Base-by-base conservation (phyloP, 2,797 vertebrate genomes). In the Chanos chanos region DNA sequence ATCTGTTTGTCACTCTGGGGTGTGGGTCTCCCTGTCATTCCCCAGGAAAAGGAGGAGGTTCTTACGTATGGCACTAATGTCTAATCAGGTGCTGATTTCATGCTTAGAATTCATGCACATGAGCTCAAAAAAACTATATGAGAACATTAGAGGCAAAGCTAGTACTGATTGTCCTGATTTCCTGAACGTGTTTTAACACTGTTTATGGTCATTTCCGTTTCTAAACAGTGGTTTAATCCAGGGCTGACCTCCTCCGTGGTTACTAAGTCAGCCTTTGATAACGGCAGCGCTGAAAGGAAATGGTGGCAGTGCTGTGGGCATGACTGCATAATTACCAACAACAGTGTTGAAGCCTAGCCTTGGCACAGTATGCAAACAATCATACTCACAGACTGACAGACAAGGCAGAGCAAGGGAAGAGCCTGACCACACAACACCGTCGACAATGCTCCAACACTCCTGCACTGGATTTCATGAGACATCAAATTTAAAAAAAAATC, bases 371-470 rank as follows among this genome's bases (percentile, higher is more conserved):
- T n/a, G n/a, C n/a, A n/a, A n/a, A n/a, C n/a, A n/a, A n/a, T 62
- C 54, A 54, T 74, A 72, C 53, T 63, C 68, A 77, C 64, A 65
- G 51, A 68, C 66, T n/a, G 19, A 24, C 52, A 54, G 15, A 54
- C 59, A 71, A 63, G 63, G 40, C 3, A 6, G 22, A 12, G 51
- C 47, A 47, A 62, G 53, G 51, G 43, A 66, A 63, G 62, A 47
- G 52, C 25, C 24, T 52, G 33, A 45, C 58, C 47, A 66, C 58
- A 62, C 30, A 61, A 51, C 18, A 56, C 12, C 37, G 34, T 48
- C 65, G 21, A 16, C 28, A 19, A 50, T 5, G 24, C 22, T 9
- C 16, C 7, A 28, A 18, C 39, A 15, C 28, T 41, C 39, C 18
- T 39, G 21, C 15, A 13, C 16, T n/a, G n/a, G n/a, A n/a, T n/a